Evolutionary conservation across 2,113 vertebrate species (phyloP), one percentile per base, ranked within the genome.

Genomic region (Myiopsitta monachus): DNA sequence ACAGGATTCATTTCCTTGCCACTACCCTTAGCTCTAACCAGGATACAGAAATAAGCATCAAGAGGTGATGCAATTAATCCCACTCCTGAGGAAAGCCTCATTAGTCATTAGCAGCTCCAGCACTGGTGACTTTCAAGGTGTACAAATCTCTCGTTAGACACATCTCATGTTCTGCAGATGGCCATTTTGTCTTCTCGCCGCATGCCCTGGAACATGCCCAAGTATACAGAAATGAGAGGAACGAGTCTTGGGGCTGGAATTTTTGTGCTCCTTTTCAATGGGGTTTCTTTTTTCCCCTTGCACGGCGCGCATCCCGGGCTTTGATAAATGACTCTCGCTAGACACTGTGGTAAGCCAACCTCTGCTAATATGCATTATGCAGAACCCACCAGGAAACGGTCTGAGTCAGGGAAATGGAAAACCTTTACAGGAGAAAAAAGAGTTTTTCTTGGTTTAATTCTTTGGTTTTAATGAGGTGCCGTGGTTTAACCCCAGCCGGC

Each of bases 321-420:
- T 96, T 95, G 93, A 95, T 95, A 93, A 96, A 97, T 94, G 96
- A 94, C 80, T 92, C 95, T 96, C 95, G 69, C 83, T 39, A 94
- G 94, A 87, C 94, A 59, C 94, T 94, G 95, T 90, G 95, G 97
- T 93, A 97, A 97, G 94, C 95, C 94, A 96, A 82, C 91, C 94
- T 96, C 85, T 96, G 93, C 95, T 97, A 87, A 96, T 94, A 97
- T 97, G 95, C 91, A 93, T 95, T 96, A 92, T 90, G 96, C 95
- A 94, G 91, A 96, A 79, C 91, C 78, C 90, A 96, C 94, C 74
- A 95, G 95, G 95, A 97, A 97, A 94, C 55, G 91, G 87, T 90
- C 75, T 82, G 91, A 95, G 92, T 96, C 90, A 91, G 91, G 91
- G 55, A 96, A 95, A 94, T 81, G 85, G 84, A 75, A 79, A 92